phyloP scores from a whole-genome alignment of 2,888 invertebrate species.

The Ferdinandea cuprea region DNA sequence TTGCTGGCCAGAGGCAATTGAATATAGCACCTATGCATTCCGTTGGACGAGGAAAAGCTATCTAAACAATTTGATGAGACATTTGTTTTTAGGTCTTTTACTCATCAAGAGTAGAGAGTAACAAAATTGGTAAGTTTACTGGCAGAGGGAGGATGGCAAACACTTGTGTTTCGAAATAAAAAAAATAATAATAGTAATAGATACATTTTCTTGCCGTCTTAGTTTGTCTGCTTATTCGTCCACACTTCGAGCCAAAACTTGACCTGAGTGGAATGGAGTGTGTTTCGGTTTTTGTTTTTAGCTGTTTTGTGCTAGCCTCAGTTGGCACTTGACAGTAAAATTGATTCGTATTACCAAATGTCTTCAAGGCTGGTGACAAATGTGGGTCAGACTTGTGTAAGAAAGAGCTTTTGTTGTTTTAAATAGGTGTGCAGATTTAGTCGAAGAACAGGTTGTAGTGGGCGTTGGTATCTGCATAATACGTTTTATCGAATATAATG shows the following conservation, averaged over 20 bases:
- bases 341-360: conserved; percentile 27
- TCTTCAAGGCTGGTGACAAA: conserved; percentile 29
- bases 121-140: too few species aligned
- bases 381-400: conserved; percentile 42
- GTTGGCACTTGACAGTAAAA: conserved; percentile 24
- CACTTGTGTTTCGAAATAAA: conserved; percentile 9
- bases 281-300: not conserved
- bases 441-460: not conserved
- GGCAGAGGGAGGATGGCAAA: not conserved
- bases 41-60: too few species aligned
- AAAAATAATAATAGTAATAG: not conserved
- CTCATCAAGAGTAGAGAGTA: too few species aligned
- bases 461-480: too few species aligned
- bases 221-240: conserved; percentile 25
- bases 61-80: conserved; percentile 30
- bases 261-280: conserved; percentile 22
- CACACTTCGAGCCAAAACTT: conserved; percentile 33
- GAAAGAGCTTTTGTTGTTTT: conserved; percentile 13
- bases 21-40: not conserved
- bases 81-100: too few species aligned
- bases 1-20: conserved; percentile 1
- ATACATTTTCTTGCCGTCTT: conserved; percentile 3
- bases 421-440: not conserved
- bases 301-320: not conserved
- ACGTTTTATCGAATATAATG: too few species aligned